These are phyloP conservation scores for Luperina testacea DNA, from an alignment of 2,888 invertebrate genomes.

Conservation along the genomic window DNA sequence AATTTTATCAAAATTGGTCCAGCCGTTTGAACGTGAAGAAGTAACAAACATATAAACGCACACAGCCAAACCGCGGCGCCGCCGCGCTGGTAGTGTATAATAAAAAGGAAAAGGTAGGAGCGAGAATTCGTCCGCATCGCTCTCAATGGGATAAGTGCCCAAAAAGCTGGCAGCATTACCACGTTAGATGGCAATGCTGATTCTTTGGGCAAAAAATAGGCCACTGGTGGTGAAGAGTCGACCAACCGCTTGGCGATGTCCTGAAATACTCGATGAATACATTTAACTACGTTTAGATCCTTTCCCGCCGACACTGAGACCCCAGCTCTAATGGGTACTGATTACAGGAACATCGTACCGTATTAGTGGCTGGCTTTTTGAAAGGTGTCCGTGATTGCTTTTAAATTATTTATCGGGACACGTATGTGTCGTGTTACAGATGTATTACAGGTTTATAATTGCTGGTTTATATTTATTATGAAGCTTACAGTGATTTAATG, in stretches of 20 bases:
- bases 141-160: neutral
- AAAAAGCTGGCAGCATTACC: neutral
- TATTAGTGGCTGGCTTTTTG: slow-evolving; percentile 85
- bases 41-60: too few relatives aligned
- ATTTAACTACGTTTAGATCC: neutral
- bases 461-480: slow-evolving; percentile 22
- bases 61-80: too few relatives aligned
- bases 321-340: slow-evolving; percentile 75
- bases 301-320: slow-evolving; percentile 65
- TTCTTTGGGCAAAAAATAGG: neutral
- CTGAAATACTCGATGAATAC: neutral
- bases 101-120: neutral
- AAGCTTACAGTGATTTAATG: slow-evolving; percentile 21
- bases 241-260: neutral
- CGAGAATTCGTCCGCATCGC: neutral
- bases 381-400: slow-evolving; percentile 85
- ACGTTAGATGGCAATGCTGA: neutral
- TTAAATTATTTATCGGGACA: slow-evolving; percentile 81
- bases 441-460: slow-evolving; percentile 36
- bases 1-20: too few relatives aligned
- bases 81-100: too few relatives aligned
- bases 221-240: neutral
- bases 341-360: slow-evolving; percentile 80
- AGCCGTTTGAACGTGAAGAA: too few relatives aligned
- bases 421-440: slow-evolving; percentile 21